Percentiles rank a stretch among this genome's conserved stretches.
Conservation (phyloP, 2,797 vertebrate species). For the Acrossocheilus fasciatus region DNA sequence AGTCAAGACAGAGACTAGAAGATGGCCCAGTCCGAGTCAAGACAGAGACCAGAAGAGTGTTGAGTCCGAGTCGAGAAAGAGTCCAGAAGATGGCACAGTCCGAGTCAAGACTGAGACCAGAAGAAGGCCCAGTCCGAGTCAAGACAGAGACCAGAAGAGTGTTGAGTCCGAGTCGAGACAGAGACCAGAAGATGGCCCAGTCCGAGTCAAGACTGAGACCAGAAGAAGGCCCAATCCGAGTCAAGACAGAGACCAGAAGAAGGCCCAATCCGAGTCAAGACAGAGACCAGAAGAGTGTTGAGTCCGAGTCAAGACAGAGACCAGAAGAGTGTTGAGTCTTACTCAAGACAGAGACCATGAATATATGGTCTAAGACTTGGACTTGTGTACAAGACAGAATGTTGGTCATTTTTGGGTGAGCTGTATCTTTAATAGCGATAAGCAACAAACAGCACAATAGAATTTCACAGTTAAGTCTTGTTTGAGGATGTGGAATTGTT, state of each 20-base stretch:
- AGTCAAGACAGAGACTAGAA: no score
- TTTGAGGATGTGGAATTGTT: conserved; percentile 10
- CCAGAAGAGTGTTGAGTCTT: neutral
- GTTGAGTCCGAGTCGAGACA: no score
- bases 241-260: neutral
- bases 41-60: no score
- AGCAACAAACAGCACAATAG: conserved; percentile 5
- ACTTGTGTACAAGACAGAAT: neutral
- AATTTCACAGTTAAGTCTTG: neutral
- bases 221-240: neutral
- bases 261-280: neutral
- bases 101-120: no score
- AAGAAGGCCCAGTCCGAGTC: no score
- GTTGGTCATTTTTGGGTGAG: neutral
- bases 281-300: no score
- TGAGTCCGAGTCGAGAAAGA: no score
- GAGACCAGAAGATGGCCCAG: no score
- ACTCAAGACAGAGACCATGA: neutral
- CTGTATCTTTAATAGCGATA: conserved; percentile 6
- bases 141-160: no score
- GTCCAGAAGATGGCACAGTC: no score
- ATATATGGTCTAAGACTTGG: neutral
- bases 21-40: no score
- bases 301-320: neutral
- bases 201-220: no score